Base-by-base conservation (phyloP, 2,797 vertebrate species). In the Eulemur coronatus region DNA sequence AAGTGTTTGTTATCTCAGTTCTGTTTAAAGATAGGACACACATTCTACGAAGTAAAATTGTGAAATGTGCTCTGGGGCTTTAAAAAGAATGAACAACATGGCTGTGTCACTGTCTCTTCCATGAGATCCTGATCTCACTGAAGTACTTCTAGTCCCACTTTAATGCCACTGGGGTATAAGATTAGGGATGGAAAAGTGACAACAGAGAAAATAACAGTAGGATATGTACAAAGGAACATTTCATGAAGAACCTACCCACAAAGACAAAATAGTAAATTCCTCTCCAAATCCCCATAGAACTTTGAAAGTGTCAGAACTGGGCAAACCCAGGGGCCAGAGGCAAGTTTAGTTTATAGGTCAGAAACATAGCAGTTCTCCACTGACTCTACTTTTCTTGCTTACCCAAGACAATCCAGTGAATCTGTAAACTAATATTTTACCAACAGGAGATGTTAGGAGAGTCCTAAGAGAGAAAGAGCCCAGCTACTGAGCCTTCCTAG, bases 331-430 rank as follows among this genome's bases (percentile, higher is more conserved):
- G 88, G 73, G 33, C 46, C 52, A 67, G 35, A 69, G 57, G 59
- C 28, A 79, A 80, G 28, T 38, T 97, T 96, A 75, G 72, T 73
- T 86, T 75, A 7, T 26, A 75, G 82, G 57, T 88, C 50, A 89
- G 50, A 94, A 82, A 67, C 26, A 46, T 1, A 61, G 11, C 69
- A 73, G 57, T n/a, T 85, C 35, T 50, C 52, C 20, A 26, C 22
- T 48, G 78, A 41, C 4, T 50, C n/a, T 59, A 76, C 46, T 89
- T 96, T 73, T 69, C 69, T 59, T 61, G 55, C 57, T 90, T 80
- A 67, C 24, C 85, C 35, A 46, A 90, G 81, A 84, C 50, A 86
- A 72, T 48, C 43, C 24, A 76, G 41, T 2, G 5, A 46, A 61
- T 79, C 78, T 43, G 24, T 63, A 73, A 70, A 82, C 26, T 46